Evolutionary conservation across 2,113 vertebrate genomes (phyloP), one percentile per base, ranked within the genome.

Genomic region (Chaetodon auriga): DNA sequence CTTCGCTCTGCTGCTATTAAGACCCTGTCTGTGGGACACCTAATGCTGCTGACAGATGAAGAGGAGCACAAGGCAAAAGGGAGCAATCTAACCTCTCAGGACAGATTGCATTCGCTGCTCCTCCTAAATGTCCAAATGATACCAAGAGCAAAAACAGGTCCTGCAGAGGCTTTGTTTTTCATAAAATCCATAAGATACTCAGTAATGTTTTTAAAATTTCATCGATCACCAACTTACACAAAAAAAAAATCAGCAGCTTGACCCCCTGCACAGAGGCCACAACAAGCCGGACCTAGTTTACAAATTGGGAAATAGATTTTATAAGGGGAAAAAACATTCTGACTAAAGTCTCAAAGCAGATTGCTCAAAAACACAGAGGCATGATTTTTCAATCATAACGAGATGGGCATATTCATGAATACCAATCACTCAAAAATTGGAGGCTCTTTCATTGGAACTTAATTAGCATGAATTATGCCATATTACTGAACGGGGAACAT

Each of bases 1-100:
- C 85, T 87, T 77, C 80, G 53, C 75, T 86, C 88, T 46, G 79
- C 84, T 16, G 62, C 91, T 84, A 90, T 93, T 93, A 92, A 89
- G 83, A 81, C 85, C 62, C 81, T 88, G 87, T 89, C 87, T 74
- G 81, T 43, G 82, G 82, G 73, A 87, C 80, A 79, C 57, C 84
- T 77, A 77, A 68, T 51, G 66, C 78, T 73, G 49, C 89, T 90
- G 92, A 94, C 90, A 71, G 88, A 90, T 89, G 81, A 78, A 78
- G 81, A 83, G 81, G 62, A 77, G 72, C 57, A 65, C 72, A 51
- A 75, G 83, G 82, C 81, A 82, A 69, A 57, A 19, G 74, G 84
- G 80, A 85, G 78, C 82, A 65, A 77, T 83, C 72, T 36, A 14
- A 80, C 61, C 76, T 48, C 79, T 51, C 1, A 13, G 58, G 72